phyloP scores from a whole-genome alignment of 2,113 vertebrate genomes.

The Bagarius yarrelli region DNA sequence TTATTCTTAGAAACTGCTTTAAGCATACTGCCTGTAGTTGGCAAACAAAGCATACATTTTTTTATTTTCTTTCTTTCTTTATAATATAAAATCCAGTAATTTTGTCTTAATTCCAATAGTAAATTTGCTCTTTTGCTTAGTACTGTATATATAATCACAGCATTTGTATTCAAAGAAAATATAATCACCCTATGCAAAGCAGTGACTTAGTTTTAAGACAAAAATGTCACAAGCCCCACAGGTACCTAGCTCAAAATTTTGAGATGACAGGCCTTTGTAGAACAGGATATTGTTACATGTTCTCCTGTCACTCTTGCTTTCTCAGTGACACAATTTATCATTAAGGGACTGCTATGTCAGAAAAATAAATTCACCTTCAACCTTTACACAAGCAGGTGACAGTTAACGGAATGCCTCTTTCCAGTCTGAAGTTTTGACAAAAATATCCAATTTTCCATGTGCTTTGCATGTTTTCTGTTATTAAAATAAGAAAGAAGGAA shows the following conservation, averaged over 20 bases:
- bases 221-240: constrained; percentile 6
- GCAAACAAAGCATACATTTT: neutral
- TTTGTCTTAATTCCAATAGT: neutral
- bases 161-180: neutral
- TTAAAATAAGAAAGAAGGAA: neutral
- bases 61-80: neutral
- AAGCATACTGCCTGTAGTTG: neutral
- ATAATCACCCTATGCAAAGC: neutral
- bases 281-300: constrained; percentile 15
- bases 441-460: neutral
- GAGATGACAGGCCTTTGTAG: constrained; percentile 20
- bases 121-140: neutral
- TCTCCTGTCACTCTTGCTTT: constrained; percentile 25
- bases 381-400: neutral
- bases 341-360: constrained; percentile 9
- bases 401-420: constrained; percentile 16
- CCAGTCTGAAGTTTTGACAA: neutral
- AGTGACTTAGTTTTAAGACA: neutral
- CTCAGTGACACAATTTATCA: neutral
- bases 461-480: neutral
- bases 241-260: constrained; percentile 9
- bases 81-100: neutral
- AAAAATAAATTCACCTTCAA: constrained; percentile 5
- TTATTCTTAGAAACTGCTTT: neutral
- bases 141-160: neutral